Percentiles rank a stretch among this genome's conserved stretches.
Conservation (phyloP, 1,140 invertebrate species). For the Drosophila sproati region DNA sequence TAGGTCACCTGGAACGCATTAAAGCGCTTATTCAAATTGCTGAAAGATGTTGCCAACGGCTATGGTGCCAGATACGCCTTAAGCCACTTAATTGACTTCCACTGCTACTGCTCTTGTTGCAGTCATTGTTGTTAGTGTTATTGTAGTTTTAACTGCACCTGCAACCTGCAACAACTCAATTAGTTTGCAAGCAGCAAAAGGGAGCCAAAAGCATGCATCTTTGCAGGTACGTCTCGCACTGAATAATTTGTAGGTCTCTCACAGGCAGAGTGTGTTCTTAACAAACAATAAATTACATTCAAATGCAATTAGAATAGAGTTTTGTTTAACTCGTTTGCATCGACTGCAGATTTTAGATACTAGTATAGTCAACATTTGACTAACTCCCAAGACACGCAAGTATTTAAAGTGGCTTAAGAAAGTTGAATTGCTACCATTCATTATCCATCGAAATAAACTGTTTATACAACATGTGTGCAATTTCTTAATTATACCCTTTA, state of each 20-base stretch:
- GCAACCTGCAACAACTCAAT: conserved; percentile 62
- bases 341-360: conserved; percentile 7
- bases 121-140: conserved; percentile 2
- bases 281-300: conserved; percentile 67
- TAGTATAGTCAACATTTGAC: conserved; percentile 8
- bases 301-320: conserved; percentile 59
- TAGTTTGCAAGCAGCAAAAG: conserved; percentile 39
- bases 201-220: conserved; percentile 20
- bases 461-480: neutral
- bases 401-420: conserved; percentile 6
- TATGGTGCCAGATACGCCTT: conserved; percentile 31
- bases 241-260: conserved; percentile 74
- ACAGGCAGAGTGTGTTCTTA: conserved; percentile 27
- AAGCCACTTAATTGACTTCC: conserved; percentile 76
- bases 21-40: conserved; percentile 75
- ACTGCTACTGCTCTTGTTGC: conserved; percentile 28
- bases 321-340: conserved; percentile 23
- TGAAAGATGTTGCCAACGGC: conserved; percentile 53
- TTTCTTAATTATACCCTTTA: neutral
- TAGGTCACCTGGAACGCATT: conserved; percentile 69
- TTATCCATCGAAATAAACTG: neutral
- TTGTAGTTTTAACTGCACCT: conserved; percentile 47
- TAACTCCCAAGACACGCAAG: neutral
- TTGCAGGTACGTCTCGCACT: conserved; percentile 61
- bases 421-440: neutral